Percentiles rank a stretch among this genome's conserved stretches.
These are phyloP conservation scores for Stigmatopora nigra DNA, from an alignment of 2,113 vertebrate species.

Conservation along the genomic window DNA sequence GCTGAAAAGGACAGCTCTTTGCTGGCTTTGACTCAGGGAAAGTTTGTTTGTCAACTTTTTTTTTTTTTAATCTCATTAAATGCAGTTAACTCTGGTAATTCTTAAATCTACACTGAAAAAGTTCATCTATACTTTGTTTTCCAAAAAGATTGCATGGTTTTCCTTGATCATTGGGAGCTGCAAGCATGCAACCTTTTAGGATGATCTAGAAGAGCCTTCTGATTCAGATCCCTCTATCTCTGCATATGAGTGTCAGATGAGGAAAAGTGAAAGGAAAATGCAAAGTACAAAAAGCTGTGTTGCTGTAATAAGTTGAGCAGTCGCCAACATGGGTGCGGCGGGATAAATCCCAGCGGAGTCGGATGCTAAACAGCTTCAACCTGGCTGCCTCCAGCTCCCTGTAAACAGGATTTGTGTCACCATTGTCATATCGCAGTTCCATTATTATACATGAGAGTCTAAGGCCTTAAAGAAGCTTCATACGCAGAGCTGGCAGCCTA, in stretches of 20 bases:
- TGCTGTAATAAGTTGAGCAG: slow-evolving; percentile 55
- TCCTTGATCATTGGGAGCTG: background rate
- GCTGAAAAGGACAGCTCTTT: no score
- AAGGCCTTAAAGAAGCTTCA: slow-evolving; percentile 68
- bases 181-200: slow-evolving; percentile 10
- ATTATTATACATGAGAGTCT: slow-evolving; percentile 74
- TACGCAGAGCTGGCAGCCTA: slow-evolving; percentile 39
- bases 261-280: slow-evolving; percentile 26
- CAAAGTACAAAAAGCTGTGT: slow-evolving; percentile 50
- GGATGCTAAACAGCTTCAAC: slow-evolving; percentile 64
- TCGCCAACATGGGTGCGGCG: slow-evolving; percentile 48
- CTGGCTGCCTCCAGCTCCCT: slow-evolving; percentile 57
- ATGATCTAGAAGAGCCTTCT: slow-evolving; percentile 13
- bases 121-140: background rate
- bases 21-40: no score
- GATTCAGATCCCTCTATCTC: slow-evolving; percentile 18
- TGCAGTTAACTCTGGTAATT: background rate
- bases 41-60: background rate
- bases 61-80: background rate
- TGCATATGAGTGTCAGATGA: slow-evolving; percentile 27
- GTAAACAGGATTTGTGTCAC: slow-evolving; percentile 72
- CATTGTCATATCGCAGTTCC: slow-evolving; percentile 67
- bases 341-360: slow-evolving; percentile 61
- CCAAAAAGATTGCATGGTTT: slow-evolving; percentile 7
- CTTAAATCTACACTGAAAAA: background rate